Evolutionary conservation across 2,888 invertebrate genomes (phyloP).

Genomic region (Zele albiditarsus): DNA sequence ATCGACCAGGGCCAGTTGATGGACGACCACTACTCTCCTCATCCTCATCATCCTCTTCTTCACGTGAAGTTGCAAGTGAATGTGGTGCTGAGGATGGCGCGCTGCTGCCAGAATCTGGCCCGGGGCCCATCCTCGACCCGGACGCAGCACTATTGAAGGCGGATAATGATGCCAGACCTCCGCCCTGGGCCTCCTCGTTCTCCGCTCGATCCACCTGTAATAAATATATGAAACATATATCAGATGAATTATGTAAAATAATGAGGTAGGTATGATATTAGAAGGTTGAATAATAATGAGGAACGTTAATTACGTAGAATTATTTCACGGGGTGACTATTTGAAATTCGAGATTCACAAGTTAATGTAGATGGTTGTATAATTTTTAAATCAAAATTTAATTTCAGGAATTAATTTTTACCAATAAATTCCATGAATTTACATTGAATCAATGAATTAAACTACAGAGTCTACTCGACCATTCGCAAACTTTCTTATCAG

Average conservation of each 20-base stretch:
- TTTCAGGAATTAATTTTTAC: too few species aligned
- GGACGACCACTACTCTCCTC: conserved; percentile 73
- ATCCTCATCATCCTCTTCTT: conserved; percentile 77
- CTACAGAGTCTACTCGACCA: too few species aligned
- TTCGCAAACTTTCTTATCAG: too few species aligned
- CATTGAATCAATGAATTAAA: too few species aligned
- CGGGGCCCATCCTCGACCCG: conserved; percentile 70
- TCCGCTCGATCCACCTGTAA: conserved; percentile 71
- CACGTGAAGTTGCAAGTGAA: conserved; percentile 80
- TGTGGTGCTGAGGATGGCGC: conserved; percentile 72
- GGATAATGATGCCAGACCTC: conserved; percentile 65
- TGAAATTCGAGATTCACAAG: too few species aligned
- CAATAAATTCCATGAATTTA: too few species aligned
- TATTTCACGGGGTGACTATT: too few species aligned
- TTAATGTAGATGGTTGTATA: too few species aligned
- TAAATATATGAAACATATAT: background rate
- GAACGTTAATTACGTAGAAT: too few species aligned
- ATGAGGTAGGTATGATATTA: too few species aligned
- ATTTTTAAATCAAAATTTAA: too few species aligned
- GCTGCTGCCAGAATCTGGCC: conserved; percentile 71
- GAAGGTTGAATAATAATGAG: too few species aligned
- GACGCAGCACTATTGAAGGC: conserved; percentile 65
- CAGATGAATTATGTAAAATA: background rate
- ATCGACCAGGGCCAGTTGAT: conserved; percentile 65
- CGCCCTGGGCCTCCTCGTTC: conserved; percentile 68